Conservation (phyloP, 1,140 invertebrate species). For the Drosophila subobscura region DNA sequence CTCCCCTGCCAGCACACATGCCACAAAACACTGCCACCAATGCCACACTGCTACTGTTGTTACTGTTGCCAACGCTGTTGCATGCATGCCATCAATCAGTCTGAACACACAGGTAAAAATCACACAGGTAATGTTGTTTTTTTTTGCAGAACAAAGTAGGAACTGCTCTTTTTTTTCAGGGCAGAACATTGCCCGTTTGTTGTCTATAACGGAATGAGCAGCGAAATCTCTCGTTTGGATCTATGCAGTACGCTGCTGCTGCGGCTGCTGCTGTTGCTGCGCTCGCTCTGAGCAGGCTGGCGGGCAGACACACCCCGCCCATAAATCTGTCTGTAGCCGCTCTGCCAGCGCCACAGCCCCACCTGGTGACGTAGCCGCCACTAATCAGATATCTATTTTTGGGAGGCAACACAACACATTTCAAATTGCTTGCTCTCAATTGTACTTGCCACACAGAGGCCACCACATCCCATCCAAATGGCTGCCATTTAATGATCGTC, state of each 20-base stretch:
- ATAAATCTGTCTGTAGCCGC: constrained; percentile 38
- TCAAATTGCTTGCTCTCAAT: constrained; percentile 68
- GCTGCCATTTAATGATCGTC: constrained; percentile 11
- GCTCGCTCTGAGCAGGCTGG: constrained; percentile 32
- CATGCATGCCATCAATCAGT: constrained; percentile 44
- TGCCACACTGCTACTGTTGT: constrained; percentile 20
- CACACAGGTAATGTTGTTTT: constrained; percentile 43
- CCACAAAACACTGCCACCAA: constrained; percentile 33
- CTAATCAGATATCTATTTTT: constrained; percentile 78
- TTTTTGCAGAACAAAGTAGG: constrained; percentile 7
- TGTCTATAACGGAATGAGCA: constrained; percentile 65
- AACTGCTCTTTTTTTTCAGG: constrained; percentile 32
- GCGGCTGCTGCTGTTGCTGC: constrained; percentile 36
- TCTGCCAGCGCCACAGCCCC: constrained; percentile 33
- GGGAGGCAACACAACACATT: constrained; percentile 36
- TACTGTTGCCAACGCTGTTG: constrained; percentile 43
- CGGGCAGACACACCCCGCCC: constrained; percentile 51
- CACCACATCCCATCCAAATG: constrained; percentile 9
- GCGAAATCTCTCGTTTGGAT: constrained; percentile 3
- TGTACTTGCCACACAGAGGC: constrained; percentile 46
- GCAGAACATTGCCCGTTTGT: constrained; percentile 44
- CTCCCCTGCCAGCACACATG: not conserved
- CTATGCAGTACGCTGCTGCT: constrained; percentile 61
- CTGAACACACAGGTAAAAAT: constrained; percentile 12
- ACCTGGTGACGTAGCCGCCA: constrained; percentile 77